Base-by-base conservation (phyloP, 2,113 vertebrate genomes). In the Seriola dumerili region DNA sequence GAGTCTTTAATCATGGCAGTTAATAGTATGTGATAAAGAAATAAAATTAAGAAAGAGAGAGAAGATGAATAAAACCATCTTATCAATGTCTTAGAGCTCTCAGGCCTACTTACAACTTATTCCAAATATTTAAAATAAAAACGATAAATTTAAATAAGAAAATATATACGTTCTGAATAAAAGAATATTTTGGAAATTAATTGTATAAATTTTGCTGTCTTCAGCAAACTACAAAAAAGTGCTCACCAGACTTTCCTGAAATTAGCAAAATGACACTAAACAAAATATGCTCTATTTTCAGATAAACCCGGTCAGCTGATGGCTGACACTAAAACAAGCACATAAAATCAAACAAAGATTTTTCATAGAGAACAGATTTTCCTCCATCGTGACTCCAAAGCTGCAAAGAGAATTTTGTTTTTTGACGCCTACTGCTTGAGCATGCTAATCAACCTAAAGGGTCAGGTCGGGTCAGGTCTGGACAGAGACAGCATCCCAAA, bases 401-500 rank as follows among this genome's bases (percentile, higher is more conserved):
- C 74, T 80, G 44, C 77, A 63, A 42, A 48, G 66, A 80, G 67
- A 77, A 83, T 72, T 29, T 58, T 84, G 85, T 72, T 82, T 65
- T 21, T 88, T 88, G 75, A 88, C 81, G 89, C 85, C 83, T 25
- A 23, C 63, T 69, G 83, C 83, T 81, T 84, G 76, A 91, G 78
- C 78, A 87, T 91, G 87, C 86, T 91, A 90, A 89, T 94, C 76
- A 92, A 88, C 83, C 86, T 80, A 34, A 50, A 58, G 58, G 92
- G 93, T 91, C 93, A 85, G 61, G 82, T 17, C 59, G 55, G 93
- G 91, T 94, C 88, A 91, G 44, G 89, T 92, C 90, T 89, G 87
- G 90, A 91, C 86, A 80, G 86, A 83, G 83, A 90, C 76, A n/a
- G 84, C 84, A 88, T 92, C 89, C 88, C 75, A 72, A 88, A 91